A percentile compares a stretch with the other conserved stretches of the same genome.
Conservation (phyloP, 2,888 invertebrate genomes). For the Hydrotaea diabolus region DNA sequence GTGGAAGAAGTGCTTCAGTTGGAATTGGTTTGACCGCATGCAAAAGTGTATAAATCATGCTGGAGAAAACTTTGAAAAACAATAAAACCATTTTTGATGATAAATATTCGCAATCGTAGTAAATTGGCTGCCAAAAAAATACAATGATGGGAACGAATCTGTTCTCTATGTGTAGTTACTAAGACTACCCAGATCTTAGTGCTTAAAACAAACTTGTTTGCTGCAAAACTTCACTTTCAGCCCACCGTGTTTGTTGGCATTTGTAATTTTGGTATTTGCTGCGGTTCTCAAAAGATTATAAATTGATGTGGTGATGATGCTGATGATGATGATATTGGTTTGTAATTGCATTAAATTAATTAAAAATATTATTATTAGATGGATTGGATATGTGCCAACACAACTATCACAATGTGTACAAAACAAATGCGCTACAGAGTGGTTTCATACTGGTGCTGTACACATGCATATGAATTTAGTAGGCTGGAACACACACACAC, state of each 20-base stretch:
- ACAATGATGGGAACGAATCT: too few relatives aligned
- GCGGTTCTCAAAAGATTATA: conserved; percentile 33
- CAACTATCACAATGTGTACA: neutral
- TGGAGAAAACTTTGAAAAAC: too few relatives aligned
- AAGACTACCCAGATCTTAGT: too few relatives aligned
- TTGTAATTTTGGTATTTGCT: conserved; percentile 31
- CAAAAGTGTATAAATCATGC: too few relatives aligned
- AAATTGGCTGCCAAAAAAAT: too few relatives aligned
- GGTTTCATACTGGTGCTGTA: neutral
- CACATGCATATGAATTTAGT: neutral
- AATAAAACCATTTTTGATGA: too few relatives aligned
- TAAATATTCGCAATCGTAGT: too few relatives aligned
- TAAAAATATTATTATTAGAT: conserved; percentile 38
- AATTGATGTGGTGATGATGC: conserved; percentile 25
- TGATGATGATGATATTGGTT: conserved; percentile 29
- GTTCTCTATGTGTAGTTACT: too few relatives aligned
- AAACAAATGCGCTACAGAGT: neutral
- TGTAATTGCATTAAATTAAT: conserved; percentile 42
- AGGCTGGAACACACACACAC: neutral
- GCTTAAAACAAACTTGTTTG: too few relatives aligned
- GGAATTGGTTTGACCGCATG: too few relatives aligned
- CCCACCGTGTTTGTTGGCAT: neutral
- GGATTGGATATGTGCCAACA: conserved; percentile 25
- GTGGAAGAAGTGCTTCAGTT: too few relatives aligned
- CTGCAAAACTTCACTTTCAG: too few relatives aligned